phyloP scores from a whole-genome alignment of 1,140 invertebrate species.

The Drosophila busckii region DNA sequence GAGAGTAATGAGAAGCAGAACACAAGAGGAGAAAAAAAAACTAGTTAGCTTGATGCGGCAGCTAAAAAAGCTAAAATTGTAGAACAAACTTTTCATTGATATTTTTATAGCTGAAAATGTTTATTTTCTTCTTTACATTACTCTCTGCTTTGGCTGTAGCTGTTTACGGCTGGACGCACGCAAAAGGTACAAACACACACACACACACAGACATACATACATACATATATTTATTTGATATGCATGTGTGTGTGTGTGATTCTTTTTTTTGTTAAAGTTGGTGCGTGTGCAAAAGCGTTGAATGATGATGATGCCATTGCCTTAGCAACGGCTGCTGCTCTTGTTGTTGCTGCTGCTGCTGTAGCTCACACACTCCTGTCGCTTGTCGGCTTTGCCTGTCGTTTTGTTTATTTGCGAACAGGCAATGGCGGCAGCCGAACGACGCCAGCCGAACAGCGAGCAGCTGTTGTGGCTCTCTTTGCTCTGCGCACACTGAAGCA shows the following conservation, averaged over 20 bases:
- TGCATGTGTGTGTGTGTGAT: conserved; percentile 10
- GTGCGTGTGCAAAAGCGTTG: conserved; percentile 31
- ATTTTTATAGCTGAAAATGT: conserved; percentile 58
- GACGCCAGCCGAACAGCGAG: conserved; percentile 16
- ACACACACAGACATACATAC: too few relatives aligned
- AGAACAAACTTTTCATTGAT: conserved; percentile 56
- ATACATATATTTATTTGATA: not conserved
- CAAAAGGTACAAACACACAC: conserved; percentile 34
- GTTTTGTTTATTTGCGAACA: conserved; percentile 69
- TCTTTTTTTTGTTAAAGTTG: conserved; percentile 20
- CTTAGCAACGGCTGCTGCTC: conserved; percentile 44
- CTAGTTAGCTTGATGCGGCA: conserved; percentile 38
- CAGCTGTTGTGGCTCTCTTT: conserved; percentile 30
- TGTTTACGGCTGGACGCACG: conserved; percentile 56
- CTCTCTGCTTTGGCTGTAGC: conserved; percentile 25
- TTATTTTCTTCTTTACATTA: conserved; percentile 30
- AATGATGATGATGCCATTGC: conserved; percentile 70
- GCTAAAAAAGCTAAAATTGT: conserved; percentile 26
- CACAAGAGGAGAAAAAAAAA: conserved; percentile 17
- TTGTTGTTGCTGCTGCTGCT: conserved; percentile 17
- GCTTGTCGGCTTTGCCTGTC: conserved; percentile 41
- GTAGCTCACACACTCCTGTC: conserved; percentile 19
- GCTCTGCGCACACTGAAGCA: too few relatives aligned
- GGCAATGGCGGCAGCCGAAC: conserved; percentile 28
- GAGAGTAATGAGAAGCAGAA: conserved; percentile 4